A percentile compares a stretch with the other conserved stretches of the same genome.
Evolutionary conservation across 2,888 invertebrate genomes (phyloP).

Genomic region (Adelognathus sp.): DNA sequence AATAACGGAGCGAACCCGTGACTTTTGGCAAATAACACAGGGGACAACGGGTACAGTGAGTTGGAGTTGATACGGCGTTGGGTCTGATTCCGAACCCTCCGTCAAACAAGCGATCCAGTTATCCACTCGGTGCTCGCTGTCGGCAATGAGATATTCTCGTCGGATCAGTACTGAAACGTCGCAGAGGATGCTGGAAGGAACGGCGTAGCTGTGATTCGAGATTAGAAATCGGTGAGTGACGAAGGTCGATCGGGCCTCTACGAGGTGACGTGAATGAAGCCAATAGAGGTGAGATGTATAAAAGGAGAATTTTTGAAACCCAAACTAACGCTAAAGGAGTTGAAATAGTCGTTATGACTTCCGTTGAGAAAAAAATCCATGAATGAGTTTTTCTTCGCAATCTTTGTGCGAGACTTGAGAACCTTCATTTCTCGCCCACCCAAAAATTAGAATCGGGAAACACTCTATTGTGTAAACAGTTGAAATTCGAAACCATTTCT

Average conservation of each 20-base stretch:
- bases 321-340: too few relatives aligned
- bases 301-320: too few relatives aligned
- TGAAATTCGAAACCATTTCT: too few relatives aligned
- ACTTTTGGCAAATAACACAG: slow-evolving; percentile 19
- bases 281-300: background rate
- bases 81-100: background rate
- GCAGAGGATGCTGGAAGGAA: background rate
- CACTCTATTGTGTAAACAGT: too few relatives aligned
- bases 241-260: slow-evolving; percentile 24
- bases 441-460: too few relatives aligned
- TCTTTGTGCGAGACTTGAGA: too few relatives aligned
- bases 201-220: background rate
- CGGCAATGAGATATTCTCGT: slow-evolving; percentile 2
- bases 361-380: too few relatives aligned
- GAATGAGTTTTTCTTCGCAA: too few relatives aligned
- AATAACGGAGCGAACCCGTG: slow-evolving; percentile 12
- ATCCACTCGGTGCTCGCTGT: background rate
- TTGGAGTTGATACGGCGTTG: background rate
- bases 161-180: background rate
- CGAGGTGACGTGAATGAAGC: background rate
- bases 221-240: slow-evolving; percentile 17
- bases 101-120: background rate
- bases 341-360: too few relatives aligned
- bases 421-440: too few relatives aligned
- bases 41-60: background rate